Evolutionary conservation across 2,888 invertebrate species (phyloP).

Genomic region (Diplazon laetatorius): DNA sequence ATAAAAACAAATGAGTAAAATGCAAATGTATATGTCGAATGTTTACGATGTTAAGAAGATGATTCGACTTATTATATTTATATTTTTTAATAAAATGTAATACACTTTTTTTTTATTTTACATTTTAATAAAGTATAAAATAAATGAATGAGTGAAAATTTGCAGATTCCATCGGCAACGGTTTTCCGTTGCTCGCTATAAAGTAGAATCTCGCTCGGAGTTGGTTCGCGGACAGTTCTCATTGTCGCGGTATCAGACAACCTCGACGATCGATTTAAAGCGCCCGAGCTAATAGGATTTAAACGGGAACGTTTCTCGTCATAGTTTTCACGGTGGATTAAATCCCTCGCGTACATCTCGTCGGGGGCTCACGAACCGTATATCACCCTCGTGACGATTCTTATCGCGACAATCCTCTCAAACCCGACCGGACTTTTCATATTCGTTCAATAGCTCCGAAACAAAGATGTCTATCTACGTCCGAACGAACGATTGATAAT

Average conservation of each 20-base stretch:
- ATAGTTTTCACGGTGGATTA: constrained; percentile 73
- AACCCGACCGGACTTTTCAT: constrained; percentile 18
- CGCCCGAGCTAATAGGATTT: constrained; percentile 73
- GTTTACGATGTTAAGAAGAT: too few species aligned
- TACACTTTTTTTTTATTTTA: too few species aligned
- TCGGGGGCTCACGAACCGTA: constrained; percentile 61
- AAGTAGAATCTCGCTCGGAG: background rate
- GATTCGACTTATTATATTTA: too few species aligned
- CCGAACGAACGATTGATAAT: background rate
- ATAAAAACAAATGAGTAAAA: too few species aligned
- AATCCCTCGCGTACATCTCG: constrained; percentile 64
- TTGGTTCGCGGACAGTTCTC: constrained; percentile 38
- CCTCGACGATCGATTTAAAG: constrained; percentile 59
- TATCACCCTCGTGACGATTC: constrained; percentile 57
- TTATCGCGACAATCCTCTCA: constrained; percentile 49
- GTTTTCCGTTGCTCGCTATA: background rate
- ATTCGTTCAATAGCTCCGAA: constrained; percentile 27
- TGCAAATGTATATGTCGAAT: too few species aligned
- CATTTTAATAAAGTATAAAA: too few species aligned
- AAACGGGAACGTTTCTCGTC: constrained; percentile 60
- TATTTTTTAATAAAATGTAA: too few species aligned
- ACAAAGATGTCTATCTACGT: constrained; percentile 6
- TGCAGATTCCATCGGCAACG: background rate
- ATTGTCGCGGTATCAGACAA: constrained; percentile 63
- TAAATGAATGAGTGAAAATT: background rate